phyloP scores from a whole-genome alignment of 2,113 vertebrate species.

The Scortum barcoo region DNA sequence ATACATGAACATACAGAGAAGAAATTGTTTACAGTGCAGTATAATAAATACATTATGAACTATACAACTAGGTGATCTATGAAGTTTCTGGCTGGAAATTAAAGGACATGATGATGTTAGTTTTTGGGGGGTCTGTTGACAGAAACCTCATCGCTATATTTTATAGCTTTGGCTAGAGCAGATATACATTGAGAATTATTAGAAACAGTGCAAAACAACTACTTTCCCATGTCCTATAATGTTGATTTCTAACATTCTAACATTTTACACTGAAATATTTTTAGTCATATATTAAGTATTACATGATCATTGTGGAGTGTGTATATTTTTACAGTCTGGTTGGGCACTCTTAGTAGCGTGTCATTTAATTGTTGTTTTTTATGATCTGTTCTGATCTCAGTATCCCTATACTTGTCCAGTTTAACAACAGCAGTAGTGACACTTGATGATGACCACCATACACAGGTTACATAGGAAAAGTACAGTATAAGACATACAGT shows the following conservation, averaged over 20 bases:
- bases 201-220: not conserved
- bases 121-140: conserved; percentile 1
- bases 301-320: not conserved
- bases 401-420: not conserved
- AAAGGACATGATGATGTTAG: conserved; percentile 3
- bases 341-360: not conserved
- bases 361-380: not conserved
- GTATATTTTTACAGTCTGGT: not conserved
- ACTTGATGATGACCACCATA: not conserved
- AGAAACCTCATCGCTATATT: not conserved
- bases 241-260: not conserved
- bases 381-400: conserved; percentile 8
- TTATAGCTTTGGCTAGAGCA: not conserved
- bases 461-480: not conserved
- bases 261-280: not conserved
- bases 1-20: conserved; percentile 14
- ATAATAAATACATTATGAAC: conserved; percentile 59
- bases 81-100: conserved; percentile 26
- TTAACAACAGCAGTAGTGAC: not conserved
- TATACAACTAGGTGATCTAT: conserved; percentile 15
- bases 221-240: not conserved
- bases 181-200: not conserved
- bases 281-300: not conserved
- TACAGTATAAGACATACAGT: conserved; percentile 3
- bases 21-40: conserved; percentile 23